These are phyloP conservation scores for Amblyraja radiata DNA, from an alignment of 2,797 vertebrate genomes.

Conservation along the genomic window DNA sequence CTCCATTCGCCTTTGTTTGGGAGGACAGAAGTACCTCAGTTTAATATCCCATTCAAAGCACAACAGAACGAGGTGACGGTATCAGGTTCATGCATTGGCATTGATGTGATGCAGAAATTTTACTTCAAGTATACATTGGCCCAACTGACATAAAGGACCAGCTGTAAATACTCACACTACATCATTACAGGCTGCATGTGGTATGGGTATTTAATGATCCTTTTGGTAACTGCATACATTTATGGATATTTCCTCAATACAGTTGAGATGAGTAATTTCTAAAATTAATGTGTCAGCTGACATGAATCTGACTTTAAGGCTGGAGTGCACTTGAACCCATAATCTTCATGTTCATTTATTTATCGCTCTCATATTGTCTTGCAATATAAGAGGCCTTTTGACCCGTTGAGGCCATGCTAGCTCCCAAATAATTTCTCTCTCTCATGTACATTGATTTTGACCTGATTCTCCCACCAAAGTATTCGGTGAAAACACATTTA, in stretches of 20 bases:
- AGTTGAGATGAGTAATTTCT: neutral
- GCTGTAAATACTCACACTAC: neutral
- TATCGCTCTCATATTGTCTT: too few relatives aligned
- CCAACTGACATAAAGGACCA: neutral
- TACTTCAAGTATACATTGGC: neutral
- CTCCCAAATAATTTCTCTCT: too few relatives aligned
- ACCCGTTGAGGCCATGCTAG: too few relatives aligned
- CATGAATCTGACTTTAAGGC: neutral
- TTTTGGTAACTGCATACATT: neutral
- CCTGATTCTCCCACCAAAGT: too few relatives aligned
- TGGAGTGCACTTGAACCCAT: neutral
- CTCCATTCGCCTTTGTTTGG: too few relatives aligned
- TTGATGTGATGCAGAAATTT: neutral
- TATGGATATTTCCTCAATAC: neutral
- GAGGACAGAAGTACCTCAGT: neutral
- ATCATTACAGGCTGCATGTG: neutral
- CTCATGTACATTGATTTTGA: too few relatives aligned
- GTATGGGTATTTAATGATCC: neutral
- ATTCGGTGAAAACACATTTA: too few relatives aligned
- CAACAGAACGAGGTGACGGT: neutral
- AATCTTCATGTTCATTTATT: too few relatives aligned
- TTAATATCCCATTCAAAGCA: neutral
- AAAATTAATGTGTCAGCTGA: neutral
- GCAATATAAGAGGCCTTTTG: too few relatives aligned
- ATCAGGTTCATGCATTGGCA: neutral